Evolutionary conservation across 2,888 invertebrate genomes (phyloP), one percentile per base, ranked within the genome.

Genomic region (Dryococelus australis): DNA sequence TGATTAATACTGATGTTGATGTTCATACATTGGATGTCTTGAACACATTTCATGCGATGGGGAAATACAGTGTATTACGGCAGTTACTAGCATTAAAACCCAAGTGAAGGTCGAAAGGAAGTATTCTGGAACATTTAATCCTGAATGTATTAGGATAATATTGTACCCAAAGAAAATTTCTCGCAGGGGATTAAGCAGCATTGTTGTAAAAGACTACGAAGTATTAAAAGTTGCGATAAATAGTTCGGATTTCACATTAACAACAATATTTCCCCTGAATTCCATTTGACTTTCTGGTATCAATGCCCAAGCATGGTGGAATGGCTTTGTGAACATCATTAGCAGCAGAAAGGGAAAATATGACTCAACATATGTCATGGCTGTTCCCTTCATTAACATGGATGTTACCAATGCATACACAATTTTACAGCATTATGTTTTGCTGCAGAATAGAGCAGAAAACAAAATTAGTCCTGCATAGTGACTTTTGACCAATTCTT

Each of bases 11-110:
- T 65, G 65, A 65, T 65, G 65, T 65, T 9, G 16, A 20, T 65
- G 65, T 65, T 65, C 24, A 16, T 12, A 65, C 65, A 65, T 16
- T 65, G 10, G 65, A 65, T 65, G 65, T 8, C 10, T 20, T 65
- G 65, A 65, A 65, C 65, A 65, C 65, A 16, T 65, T 65, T 65
- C 65, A 65, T 65, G 65, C 65, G 16, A 65, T 65, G 65, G 65
- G 20, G 65, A 16, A 16, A 16, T 65, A 8, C 65, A 65, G 16
- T 20, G 20, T 65, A 65, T 65, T 65, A 65, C 65, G 10, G 10
- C 65, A 65, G 65, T 12, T 65, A 12, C 65, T 65, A 65, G 65
- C 65, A 16, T n/a, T n/a, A n/a, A n/a, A n/a, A n/a, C n/a, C n/a
- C n/a, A n/a, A n/a, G n/a, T n/a, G n/a, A n/a, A n/a, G n/a, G n/a